Evolutionary conservation across 1,140 invertebrate genomes (phyloP), one percentile per base, ranked within the genome.

Genomic region (Hyposmocoma kahamanoa): DNA sequence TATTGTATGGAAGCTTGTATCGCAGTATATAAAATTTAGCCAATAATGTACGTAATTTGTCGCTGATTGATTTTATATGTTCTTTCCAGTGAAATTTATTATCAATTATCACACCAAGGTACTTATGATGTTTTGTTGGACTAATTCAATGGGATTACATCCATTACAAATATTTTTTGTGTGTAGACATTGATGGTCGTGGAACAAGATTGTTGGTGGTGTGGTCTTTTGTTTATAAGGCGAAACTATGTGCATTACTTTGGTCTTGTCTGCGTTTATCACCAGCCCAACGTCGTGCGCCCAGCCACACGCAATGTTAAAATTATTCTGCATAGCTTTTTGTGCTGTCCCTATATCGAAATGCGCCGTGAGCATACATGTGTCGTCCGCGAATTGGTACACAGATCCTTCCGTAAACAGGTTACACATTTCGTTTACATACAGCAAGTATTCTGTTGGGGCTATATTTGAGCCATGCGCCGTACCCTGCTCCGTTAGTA

Each of bases 351-450:
- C n/a, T 3, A 32, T 3, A 19, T 45, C 28, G 11, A 10, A 17
- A n/a, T 45, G 24, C 3, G 43, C 17, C 9, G 28, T 20, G 17
- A 45, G 3, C 19, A 45, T 17, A 20, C 24, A 28, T 18, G 43
- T 45, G 18, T 45, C 43, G 13, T 45, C 43, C 10, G 43, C 43
- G 19, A 45, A 45, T 28, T 45, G 43, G 18, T 32, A 45, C 17
- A 30, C 24, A 30, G 43, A 32, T 5, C 43, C 24, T 3, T 38
- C 18, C 18, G 10, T 18, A 6, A 45, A 1, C 1, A 30, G 3
- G 24, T 45, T 45, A 30, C 43, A 32, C 43, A 45, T 45, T 6
- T 45, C 43, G 15, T 45, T 45, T 17, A 30, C 24, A 20, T 45
- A 45, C 3, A 32, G 18, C 9, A 45, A 10, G 22, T 32, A 45